These are phyloP conservation scores for Bombus turneri DNA, from an alignment of 1,140 invertebrate species.

Conservation along the genomic window DNA sequence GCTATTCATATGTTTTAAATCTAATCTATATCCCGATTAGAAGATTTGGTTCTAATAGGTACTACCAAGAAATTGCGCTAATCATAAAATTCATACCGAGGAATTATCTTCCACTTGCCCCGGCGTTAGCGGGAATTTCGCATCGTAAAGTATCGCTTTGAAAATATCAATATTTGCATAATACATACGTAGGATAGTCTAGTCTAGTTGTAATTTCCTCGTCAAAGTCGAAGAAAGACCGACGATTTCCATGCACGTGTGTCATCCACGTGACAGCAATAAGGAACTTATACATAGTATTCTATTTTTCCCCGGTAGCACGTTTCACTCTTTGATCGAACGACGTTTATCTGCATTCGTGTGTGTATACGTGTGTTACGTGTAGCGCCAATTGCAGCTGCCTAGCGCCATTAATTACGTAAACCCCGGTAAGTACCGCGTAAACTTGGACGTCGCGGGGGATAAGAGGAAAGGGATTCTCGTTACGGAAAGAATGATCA, in stretches of 20 bases:
- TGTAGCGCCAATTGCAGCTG: slow-evolving; percentile 42
- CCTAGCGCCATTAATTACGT: slow-evolving; percentile 59
- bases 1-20: neutral
- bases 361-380: neutral
- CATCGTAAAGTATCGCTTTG: neutral
- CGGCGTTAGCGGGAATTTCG: neutral
- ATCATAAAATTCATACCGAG: neutral
- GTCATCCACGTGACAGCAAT: neutral
- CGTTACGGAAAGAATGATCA: slow-evolving; percentile 25
- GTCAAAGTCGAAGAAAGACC: neutral
- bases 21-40: neutral
- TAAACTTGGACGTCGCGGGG: neutral
- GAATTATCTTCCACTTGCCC: neutral
- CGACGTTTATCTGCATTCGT: neutral
- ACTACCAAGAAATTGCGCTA: neutral
- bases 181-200: neutral
- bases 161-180: slow-evolving; percentile 25
- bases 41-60: neutral
- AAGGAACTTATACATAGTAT: neutral
- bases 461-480: neutral
- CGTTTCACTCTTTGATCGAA: slow-evolving; percentile 20
- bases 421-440: slow-evolving; percentile 24
- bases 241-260: neutral
- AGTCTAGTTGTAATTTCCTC: slow-evolving; percentile 10
- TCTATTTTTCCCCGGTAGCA: neutral